phyloP scores from a whole-genome alignment of 2,797 vertebrate species.

The Australoheros facetus region DNA sequence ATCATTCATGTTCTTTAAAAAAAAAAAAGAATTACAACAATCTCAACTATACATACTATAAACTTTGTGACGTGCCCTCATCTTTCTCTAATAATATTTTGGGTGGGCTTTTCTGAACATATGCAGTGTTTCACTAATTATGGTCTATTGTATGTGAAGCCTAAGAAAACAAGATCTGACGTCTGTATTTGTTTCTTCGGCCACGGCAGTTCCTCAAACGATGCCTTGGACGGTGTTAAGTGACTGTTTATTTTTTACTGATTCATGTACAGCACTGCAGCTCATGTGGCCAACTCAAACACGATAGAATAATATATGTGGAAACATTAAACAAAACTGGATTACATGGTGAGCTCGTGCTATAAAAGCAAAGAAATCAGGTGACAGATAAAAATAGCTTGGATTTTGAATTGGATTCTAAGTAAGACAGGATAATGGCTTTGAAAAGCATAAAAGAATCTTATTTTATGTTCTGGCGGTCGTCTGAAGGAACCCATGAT shows the following conservation, averaged over 20 bases:
- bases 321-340: slow-evolving; percentile 64
- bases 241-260: slow-evolving; percentile 63
- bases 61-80: slow-evolving; percentile 42
- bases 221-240: slow-evolving; percentile 61
- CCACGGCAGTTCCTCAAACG: slow-evolving; percentile 57
- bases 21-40: slow-evolving; percentile 26
- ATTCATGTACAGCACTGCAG: slow-evolving; percentile 50
- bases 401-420: slow-evolving; percentile 11
- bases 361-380: slow-evolving; percentile 59
- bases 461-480: slow-evolving; percentile 5
- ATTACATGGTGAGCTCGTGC: slow-evolving; percentile 48
- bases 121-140: slow-evolving; percentile 61
- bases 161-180: slow-evolving; percentile 69
- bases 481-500: background rate
- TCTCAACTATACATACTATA: background rate
- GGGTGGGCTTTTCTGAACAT: slow-evolving; percentile 50
- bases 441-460: slow-evolving; percentile 12
- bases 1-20: slow-evolving; percentile 26
- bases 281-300: slow-evolving; percentile 71
- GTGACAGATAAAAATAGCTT: slow-evolving; percentile 46
- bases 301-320: slow-evolving; percentile 69
- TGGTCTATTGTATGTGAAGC: slow-evolving; percentile 53
- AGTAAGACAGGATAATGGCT: slow-evolving; percentile 2
- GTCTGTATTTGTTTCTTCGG: slow-evolving; percentile 73
- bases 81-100: slow-evolving; percentile 65